These are phyloP conservation scores for Prunella himalayana DNA, from an alignment of 2,113 vertebrate genomes.

Conservation along the genomic window DNA sequence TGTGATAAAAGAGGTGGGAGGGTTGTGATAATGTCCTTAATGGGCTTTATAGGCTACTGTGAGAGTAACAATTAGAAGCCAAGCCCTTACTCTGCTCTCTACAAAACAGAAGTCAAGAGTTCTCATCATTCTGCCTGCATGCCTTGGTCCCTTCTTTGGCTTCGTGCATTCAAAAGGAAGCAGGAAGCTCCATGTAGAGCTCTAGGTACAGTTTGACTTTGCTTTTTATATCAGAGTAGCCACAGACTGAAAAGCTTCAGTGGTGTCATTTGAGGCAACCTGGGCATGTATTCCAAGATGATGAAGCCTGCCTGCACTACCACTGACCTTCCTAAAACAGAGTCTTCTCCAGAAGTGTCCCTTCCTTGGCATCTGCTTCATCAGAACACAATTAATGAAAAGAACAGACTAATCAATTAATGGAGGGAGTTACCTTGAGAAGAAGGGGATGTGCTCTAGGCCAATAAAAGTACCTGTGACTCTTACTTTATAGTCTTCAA, in stretches of 20 bases:
- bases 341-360: fast-evolving
- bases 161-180: neutral
- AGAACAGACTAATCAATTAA: neutral
- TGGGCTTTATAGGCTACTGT: neutral
- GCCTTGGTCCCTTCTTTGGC: neutral
- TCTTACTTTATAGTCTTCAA: neutral
- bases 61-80: neutral
- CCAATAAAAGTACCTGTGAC: neutral
- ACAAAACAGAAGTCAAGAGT: neutral
- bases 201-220: neutral
- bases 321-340: neutral
- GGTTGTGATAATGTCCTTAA: neutral
- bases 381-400: neutral
- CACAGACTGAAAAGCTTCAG: neutral
- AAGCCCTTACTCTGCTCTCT: neutral
- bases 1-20: neutral
- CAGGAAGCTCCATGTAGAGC: fast-evolving
- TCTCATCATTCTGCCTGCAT: neutral
- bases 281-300: fast-evolving
- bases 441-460: neutral
- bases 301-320: neutral
- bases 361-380: neutral
- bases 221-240: neutral
- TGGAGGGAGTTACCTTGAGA: neutral
- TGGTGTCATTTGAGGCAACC: neutral